Conservation (phyloP, 2,113 vertebrate species). For the Chrysemys picta region DNA sequence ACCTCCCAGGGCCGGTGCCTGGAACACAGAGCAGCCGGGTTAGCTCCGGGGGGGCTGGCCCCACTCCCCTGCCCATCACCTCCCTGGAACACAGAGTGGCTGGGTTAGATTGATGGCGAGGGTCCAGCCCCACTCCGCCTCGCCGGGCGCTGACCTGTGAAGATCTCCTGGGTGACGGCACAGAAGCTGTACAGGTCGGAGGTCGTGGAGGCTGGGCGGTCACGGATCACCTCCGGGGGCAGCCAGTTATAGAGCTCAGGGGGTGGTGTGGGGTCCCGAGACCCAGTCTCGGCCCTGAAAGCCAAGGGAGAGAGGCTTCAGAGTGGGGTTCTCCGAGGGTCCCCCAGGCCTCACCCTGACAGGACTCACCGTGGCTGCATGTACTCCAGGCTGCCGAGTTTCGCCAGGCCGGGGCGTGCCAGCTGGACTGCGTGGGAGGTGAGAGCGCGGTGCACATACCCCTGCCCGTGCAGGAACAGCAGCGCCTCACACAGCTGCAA, state of each 20-base stretch:
- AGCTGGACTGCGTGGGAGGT: constrained; percentile 80
- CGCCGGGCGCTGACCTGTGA: constrained; percentile 69
- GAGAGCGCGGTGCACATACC: constrained; percentile 72
- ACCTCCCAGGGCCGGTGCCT: too few species aligned
- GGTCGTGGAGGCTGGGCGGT: constrained; percentile 55
- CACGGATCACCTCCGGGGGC: constrained; percentile 75
- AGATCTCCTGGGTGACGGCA: constrained; percentile 77
- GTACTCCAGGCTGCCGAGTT: constrained; percentile 78
- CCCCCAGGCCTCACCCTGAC: constrained; percentile 21
- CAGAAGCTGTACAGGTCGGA: constrained; percentile 83
- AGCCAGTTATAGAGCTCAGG: constrained; percentile 78
- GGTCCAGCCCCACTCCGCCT: neutral
- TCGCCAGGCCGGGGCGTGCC: constrained; percentile 72
- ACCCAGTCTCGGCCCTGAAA: neutral
- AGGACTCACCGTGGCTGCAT: constrained; percentile 49
- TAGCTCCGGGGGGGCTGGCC: neutral
- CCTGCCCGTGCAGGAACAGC: constrained; percentile 73
- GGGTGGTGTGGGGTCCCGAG: constrained; percentile 20
- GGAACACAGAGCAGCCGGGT: neutral
- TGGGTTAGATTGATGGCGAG: neutral
- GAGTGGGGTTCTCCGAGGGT: neutral
- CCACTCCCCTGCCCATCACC: neutral
- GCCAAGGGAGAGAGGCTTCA: fast-evolving
- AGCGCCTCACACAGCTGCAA: constrained; percentile 81
- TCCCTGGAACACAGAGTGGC: neutral